Conservation (phyloP, 2,113 vertebrate species). For the Coreoperca whiteheadi region DNA sequence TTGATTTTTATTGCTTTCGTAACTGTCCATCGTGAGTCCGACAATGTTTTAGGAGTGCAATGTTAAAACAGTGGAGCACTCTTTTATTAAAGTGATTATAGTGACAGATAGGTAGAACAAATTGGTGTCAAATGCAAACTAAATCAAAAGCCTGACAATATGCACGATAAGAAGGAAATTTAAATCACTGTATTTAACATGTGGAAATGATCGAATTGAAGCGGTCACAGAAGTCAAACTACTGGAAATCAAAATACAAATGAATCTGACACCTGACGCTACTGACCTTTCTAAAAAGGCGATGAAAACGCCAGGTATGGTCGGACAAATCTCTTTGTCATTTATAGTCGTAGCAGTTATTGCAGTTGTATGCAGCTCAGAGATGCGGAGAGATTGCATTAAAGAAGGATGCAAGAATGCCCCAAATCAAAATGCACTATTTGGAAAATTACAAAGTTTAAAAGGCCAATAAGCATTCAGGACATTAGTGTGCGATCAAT, state of each 20-base stretch:
- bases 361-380: neutral
- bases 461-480: neutral
- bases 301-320: too few relatives aligned
- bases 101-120: neutral
- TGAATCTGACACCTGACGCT: neutral
- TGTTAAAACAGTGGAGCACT: neutral
- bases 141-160: neutral
- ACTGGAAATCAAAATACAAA: neutral
- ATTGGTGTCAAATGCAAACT: neutral
- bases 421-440: too few relatives aligned
- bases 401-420: neutral
- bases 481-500: neutral
- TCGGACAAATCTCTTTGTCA: neutral
- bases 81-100: neutral
- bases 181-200: neutral
- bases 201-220: neutral
- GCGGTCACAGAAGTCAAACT: neutral
- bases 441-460: too few relatives aligned
- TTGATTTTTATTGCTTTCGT: too few relatives aligned
- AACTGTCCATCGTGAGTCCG: too few relatives aligned
- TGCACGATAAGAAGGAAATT: neutral
- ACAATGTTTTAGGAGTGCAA: neutral
- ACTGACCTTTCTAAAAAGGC: neutral
- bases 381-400: neutral
- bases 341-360: neutral